Percentiles rank a stretch among this genome's conserved stretches.
Conservation (phyloP, 1,140 invertebrate species). For the Dysdera silvatica region DNA sequence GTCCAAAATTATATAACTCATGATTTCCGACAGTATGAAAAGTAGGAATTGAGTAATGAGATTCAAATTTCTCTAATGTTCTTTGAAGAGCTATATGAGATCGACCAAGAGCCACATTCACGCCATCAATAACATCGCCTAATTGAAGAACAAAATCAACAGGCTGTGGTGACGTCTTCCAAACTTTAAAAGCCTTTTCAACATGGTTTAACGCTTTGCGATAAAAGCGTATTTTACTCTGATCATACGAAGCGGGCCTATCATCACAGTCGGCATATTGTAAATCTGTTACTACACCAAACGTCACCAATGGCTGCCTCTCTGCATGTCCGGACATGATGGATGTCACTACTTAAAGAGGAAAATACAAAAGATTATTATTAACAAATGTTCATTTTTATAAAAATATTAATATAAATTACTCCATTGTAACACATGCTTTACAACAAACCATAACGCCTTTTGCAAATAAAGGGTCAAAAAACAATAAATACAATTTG, state of each 20-base stretch:
- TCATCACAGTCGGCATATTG: conserved; percentile 44
- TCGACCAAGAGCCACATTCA: conserved; percentile 30
- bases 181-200: conserved; percentile 38
- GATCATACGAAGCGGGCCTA: conserved; percentile 37
- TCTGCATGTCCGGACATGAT: no score
- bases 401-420: no score
- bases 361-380: no score
- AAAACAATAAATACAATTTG: no score
- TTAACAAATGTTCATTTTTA: no score
- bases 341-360: no score
- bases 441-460: no score
- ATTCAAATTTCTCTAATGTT: conserved; percentile 29
- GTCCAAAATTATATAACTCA: conserved; percentile 44
- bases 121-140: conserved; percentile 45
- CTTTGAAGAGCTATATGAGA: conserved; percentile 19
- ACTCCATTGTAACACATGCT: no score
- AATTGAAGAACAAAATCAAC: conserved; percentile 42
- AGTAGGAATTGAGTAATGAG: conserved; percentile 33
- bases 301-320: conserved; percentile 32
- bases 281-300: conserved; percentile 44
- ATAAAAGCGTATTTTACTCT: conserved; percentile 39
- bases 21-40: conserved; percentile 45
- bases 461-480: no score
- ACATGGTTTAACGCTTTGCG: conserved; percentile 39
- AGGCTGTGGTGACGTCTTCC: conserved; percentile 34